Conservation (phyloP, 1,140 invertebrate genomes). For the Ceratina australensis region DNA sequence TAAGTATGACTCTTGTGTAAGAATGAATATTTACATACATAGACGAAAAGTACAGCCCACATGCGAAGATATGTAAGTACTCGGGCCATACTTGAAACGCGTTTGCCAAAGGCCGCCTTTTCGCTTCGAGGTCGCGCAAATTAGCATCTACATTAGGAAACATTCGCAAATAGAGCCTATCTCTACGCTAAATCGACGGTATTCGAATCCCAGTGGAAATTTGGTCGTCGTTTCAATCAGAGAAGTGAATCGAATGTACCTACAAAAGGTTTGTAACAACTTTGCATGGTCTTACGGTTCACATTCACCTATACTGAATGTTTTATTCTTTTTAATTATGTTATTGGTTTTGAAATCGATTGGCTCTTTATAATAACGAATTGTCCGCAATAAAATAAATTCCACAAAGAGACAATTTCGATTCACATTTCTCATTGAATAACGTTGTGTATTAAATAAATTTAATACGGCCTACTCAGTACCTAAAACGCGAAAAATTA, state of each 20-base stretch:
- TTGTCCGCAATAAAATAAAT: not conserved
- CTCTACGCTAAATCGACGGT: not conserved
- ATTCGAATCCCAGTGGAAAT: not conserved
- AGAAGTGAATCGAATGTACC: conserved; percentile 21
- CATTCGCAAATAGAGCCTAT: not conserved
- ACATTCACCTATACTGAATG: no score
- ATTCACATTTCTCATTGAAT: conserved; percentile 15
- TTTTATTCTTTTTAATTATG: not conserved
- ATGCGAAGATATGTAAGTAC: conserved; percentile 37
- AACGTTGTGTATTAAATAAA: not conserved
- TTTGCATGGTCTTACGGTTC: no score
- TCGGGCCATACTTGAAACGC: conserved; percentile 32
- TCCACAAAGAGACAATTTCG: not conserved
- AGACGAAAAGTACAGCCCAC: conserved; percentile 45
- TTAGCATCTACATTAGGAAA: conserved; percentile 5
- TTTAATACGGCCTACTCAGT: conserved; percentile 29
- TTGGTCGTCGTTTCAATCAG: conserved; percentile 1
- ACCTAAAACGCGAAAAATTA: conserved; percentile 15
- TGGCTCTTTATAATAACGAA: not conserved
- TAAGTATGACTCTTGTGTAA: conserved; percentile 45
- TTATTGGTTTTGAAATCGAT: not conserved
- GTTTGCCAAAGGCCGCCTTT: conserved; percentile 23
- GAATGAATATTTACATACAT: conserved; percentile 41
- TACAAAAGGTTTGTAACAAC: no score
- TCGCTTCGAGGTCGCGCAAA: conserved; percentile 13